These are phyloP conservation scores for Serripes groenlandicus DNA, from an alignment of 2,888 invertebrate species.

Conservation along the genomic window DNA sequence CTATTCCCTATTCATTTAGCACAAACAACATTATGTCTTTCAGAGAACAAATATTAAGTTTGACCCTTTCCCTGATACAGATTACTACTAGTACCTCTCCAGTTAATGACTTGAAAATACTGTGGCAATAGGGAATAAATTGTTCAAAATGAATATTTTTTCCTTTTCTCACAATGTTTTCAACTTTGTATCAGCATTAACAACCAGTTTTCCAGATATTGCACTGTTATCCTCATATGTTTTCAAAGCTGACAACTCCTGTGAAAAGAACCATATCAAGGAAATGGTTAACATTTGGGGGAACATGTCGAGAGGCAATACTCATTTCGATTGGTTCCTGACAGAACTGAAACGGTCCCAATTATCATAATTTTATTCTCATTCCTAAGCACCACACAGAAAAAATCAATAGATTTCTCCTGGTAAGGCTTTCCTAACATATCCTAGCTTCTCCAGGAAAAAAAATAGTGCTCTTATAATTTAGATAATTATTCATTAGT, in stretches of 20 bases:
- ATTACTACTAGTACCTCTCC: no score
- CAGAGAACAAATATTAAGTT: no score
- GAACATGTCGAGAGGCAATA: background rate
- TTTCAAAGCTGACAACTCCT: no score
- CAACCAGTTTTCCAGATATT: no score
- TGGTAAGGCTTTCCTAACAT: background rate
- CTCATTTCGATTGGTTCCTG: constrained; percentile 27
- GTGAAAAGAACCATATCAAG: no score
- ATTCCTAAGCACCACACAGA: constrained; percentile 63
- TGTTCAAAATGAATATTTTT: background rate
- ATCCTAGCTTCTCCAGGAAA: background rate
- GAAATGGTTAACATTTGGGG: background rate
- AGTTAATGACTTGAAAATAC: no score
- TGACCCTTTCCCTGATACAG: no score
- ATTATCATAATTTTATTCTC: constrained; percentile 62
- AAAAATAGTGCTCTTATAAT: background rate
- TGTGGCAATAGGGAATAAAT: no score
- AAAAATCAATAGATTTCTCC: constrained; percentile 61
- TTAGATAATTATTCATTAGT: no score
- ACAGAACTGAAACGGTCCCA: constrained; percentile 3
- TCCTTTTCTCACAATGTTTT: background rate
- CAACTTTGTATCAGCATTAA: background rate
- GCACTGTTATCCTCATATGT: no score
- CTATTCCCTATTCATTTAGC: no score
- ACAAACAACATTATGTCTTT: no score